A percentile compares a stretch with the other conserved stretches of the same genome.
Conservation (phyloP, 2,113 vertebrate species). For the Atlantisia rogersi region DNA sequence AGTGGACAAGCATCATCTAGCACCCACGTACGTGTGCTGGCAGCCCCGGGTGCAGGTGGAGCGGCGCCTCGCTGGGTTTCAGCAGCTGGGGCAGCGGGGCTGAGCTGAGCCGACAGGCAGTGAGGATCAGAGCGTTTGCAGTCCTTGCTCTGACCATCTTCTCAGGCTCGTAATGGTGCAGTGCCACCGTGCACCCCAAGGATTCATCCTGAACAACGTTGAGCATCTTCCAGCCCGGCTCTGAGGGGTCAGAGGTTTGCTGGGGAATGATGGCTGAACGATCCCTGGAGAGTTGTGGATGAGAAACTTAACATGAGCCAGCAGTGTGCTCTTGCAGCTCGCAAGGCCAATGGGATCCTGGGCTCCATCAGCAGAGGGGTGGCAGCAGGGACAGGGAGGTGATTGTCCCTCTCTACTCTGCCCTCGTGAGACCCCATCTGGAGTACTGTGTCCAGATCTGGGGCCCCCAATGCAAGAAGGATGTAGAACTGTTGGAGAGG, state of each 20-base stretch:
- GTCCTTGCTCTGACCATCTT: fast-evolving
- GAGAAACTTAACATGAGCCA: too few species aligned
- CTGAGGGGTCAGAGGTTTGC: background rate
- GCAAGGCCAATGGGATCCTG: too few species aligned
- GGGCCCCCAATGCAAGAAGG: too few species aligned
- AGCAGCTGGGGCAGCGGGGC: too few species aligned
- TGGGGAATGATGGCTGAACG: background rate
- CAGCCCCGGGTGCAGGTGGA: background rate
- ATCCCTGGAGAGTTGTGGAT: too few species aligned
- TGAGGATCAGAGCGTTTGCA: background rate
- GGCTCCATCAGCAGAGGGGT: too few species aligned
- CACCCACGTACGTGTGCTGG: fast-evolving
- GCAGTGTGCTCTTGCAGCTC: too few species aligned
- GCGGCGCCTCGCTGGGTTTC: fast-evolving
- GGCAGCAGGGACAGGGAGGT: too few species aligned
- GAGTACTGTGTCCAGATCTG: too few species aligned
- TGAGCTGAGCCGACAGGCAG: background rate
- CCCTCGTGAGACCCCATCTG: too few species aligned
- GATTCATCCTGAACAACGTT: background rate
- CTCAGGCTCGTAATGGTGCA: background rate
- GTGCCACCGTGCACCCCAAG: background rate
- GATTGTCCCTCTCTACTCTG: too few species aligned
- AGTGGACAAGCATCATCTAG: background rate
- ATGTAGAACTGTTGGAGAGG: too few species aligned
- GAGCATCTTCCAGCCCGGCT: background rate